Base-by-base conservation (phyloP, 2,113 vertebrate species). In the Muntiacus reevesi region DNA sequence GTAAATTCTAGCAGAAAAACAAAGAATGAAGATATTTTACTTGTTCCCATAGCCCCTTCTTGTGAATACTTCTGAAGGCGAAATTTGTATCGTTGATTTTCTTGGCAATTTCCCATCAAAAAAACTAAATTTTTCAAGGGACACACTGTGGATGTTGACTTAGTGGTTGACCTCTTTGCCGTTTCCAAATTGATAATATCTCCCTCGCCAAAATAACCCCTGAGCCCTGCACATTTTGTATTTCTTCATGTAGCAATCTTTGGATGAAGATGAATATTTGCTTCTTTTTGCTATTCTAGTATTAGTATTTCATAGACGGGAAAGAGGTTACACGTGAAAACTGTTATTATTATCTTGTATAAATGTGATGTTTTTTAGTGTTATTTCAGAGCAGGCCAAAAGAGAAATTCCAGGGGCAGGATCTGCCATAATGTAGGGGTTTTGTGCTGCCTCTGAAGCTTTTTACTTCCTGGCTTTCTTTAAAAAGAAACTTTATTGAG, bases 131-230 rank as follows among this genome's bases (percentile, higher is more conserved):
- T 97, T 96, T 95, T 93, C n/a, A 91, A 71, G 45, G 86, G 60
- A n/a, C 47, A 21, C 25, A 45, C 10, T 3, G 16, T 71, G 27
- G 21, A 90, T 62, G n/a, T 25, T 96, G 93, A 84, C 59, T 96
- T 90, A 59, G 50, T 47, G 71, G 40, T 54, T 97, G 82, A 89
- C 78, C 76, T 96, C 74, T 91, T 96, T 87, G 40, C 47, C 96
- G 60, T 89, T 96, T 97, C 57, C 78, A 97, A 89, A 93, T 55
- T 91, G 78, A 83, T 95, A 91, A 36, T 86, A 54, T 91, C 93
- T 97, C 59, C 94, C 57, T 67, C 36, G 83, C 47, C 23, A 64
- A 97, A 97, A 67, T 76, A 92, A 81, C 47, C 50, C 57, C 79
- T 33, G 67, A 62, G 71, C 17, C 27, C 33, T 71, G 27, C 15